Base-by-base conservation (phyloP, 35 echinoderm and acorn worm genomes). In the Holothuria glaberrima region DNA sequence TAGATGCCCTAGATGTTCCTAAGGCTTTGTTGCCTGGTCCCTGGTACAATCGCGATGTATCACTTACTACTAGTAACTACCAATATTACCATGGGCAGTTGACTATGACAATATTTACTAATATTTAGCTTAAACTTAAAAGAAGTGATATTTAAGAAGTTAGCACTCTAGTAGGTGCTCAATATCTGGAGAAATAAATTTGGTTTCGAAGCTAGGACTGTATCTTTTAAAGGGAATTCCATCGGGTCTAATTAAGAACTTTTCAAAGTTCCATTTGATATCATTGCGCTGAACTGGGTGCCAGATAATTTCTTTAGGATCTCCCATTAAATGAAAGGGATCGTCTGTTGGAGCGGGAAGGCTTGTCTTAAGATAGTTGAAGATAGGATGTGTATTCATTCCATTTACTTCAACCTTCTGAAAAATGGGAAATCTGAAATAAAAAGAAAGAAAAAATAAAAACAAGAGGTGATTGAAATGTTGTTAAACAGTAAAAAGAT, bases 231-330 rank as follows among this genome's bases (percentile, higher is more conserved):
- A 72, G 9, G 94, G 91, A 48, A 90, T 75, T 12, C 94, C 94
- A 38, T 93, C 61, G 29, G 86, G 81, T 10, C 83, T 88, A 22
- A 97, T 31, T 28, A 97, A 69, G 52, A 97, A 97, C 75, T 97
- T 97, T 82, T 97, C 94, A 91, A 97, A 97, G 72, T 97, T 97
- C 94, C 94, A 97, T 32, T 52, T 65, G 60, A 97, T 79, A 64
- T 97, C 94, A 58, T 90, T 77, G 9, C 94, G 79, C 12, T 89
- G 71, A 10, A 97, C 88, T 38, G 94, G 94, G 27, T 27, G 70
- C 94, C 94, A 97, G 45, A 93, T 91, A 50, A 97, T 46, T 5
- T 48, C 22, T 18, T 90, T 58, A 12, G 91, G 88, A 34, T 97
- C 75, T 0, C 35, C 71, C 89, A 91, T 88, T 13, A 97, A 44